phyloP scores from a whole-genome alignment of 2,113 vertebrate genomes.

The Crotalus horridus region DNA sequence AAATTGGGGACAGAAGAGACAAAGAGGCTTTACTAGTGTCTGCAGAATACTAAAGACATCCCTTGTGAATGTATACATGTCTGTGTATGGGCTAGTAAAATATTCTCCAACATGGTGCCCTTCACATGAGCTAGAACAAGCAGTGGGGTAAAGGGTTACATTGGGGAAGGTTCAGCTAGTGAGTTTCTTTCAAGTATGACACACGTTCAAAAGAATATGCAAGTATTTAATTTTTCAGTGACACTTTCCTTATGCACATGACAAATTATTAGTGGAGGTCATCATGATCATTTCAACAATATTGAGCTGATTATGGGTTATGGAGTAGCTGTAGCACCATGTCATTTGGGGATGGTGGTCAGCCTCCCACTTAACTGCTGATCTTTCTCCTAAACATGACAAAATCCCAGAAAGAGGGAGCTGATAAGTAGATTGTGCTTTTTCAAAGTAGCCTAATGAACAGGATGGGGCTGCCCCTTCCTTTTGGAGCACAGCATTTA shows the following conservation, averaged over 20 bases:
- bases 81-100: background rate
- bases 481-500: background rate
- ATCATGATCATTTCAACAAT: background rate
- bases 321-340: background rate
- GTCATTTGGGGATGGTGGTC: background rate
- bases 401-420: background rate
- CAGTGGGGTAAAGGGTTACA: background rate
- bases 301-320: background rate
- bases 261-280: background rate
- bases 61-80: background rate
- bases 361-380: background rate
- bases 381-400: background rate
- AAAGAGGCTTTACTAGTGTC: background rate
- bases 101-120: background rate
- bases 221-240: background rate
- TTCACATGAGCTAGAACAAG: background rate
- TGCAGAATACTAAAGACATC: background rate
- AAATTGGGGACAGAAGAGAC: background rate
- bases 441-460: background rate
- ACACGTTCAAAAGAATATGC: background rate
- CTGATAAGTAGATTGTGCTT: background rate
- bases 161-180: background rate
- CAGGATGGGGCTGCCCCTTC: background rate
- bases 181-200: background rate
- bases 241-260: no score